Conservation (phyloP, 2,113 vertebrate species). For the Sebastes schlegelii region DNA sequence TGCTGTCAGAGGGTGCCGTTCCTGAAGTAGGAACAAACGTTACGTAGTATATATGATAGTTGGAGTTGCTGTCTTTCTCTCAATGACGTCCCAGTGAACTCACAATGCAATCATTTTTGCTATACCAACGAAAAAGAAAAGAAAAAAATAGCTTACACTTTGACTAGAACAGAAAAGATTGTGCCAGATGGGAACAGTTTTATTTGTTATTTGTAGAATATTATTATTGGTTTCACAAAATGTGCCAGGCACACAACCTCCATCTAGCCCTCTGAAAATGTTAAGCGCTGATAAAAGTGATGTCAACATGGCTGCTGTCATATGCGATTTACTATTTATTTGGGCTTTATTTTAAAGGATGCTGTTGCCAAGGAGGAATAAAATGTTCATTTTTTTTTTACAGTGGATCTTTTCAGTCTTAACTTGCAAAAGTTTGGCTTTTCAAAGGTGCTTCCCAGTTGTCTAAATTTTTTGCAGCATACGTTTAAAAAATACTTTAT, state of each 20-base stretch:
- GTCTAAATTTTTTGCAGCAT: slow-evolving; percentile 26
- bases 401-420: slow-evolving; percentile 37
- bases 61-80: slow-evolving; percentile 10
- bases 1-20: not conserved
- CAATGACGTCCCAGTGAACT: not conserved
- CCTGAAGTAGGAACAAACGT: slow-evolving; percentile 16
- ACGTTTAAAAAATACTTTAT: slow-evolving; percentile 50
- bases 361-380: slow-evolving; percentile 48
- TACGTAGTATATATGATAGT: not conserved
- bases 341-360: slow-evolving; percentile 45
- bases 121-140: not conserved
- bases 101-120: not conserved
- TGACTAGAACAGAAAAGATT: slow-evolving; percentile 1
- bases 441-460: slow-evolving; percentile 40
- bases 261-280: not conserved
- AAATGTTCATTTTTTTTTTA: slow-evolving; percentile 2
- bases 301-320: slow-evolving; percentile 32
- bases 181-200: slow-evolving; percentile 36
- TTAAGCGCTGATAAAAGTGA: slow-evolving; percentile 17
- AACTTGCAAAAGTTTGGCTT: slow-evolving; percentile 30
- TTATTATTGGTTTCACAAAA: slow-evolving; percentile 9
- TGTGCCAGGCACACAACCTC: slow-evolving; percentile 33
- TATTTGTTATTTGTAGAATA: slow-evolving; percentile 32
- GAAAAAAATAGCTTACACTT: not conserved
- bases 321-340: slow-evolving; percentile 48